These are phyloP conservation scores for Seira musarum DNA, from an alignment of 2,888 invertebrate genomes.

Conservation along the genomic window DNA sequence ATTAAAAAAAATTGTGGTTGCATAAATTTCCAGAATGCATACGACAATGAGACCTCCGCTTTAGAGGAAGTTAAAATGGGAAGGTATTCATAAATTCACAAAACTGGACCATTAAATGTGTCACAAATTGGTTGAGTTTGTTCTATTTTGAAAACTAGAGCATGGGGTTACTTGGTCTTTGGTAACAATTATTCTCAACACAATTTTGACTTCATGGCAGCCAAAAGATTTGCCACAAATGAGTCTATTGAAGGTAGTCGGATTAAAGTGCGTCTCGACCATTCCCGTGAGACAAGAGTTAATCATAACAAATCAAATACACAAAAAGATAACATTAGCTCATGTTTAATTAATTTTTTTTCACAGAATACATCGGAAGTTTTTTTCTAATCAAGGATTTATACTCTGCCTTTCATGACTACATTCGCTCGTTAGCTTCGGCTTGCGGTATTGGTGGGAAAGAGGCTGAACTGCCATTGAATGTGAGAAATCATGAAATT, in stretches of 20 bases:
- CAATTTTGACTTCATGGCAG: background rate
- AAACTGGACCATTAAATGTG: background rate
- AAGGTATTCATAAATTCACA: background rate
- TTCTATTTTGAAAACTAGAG: background rate
- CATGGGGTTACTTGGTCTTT: conserved; percentile 30
- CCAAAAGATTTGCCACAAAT: conserved; percentile 18
- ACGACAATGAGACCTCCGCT: background rate
- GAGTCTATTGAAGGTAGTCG: conserved; percentile 27
- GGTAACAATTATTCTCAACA: conserved; percentile 23
- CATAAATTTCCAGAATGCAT: too few relatives aligned
- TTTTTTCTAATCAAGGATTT: conserved; percentile 10
- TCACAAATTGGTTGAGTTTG: background rate
- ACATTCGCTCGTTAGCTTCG: background rate
- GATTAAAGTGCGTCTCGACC: background rate
- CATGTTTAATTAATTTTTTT: background rate
- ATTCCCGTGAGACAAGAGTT: conserved; percentile 14
- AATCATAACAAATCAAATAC: too few relatives aligned
- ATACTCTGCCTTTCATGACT: background rate
- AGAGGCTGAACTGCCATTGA: background rate
- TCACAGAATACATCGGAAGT: conserved; percentile 23
- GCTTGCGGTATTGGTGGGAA: conserved; percentile 12
- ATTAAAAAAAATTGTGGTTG: too few relatives aligned
- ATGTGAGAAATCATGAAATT: conserved; percentile 1
- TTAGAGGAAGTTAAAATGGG: background rate
- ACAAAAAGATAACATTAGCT: too few relatives aligned